phyloP scores from a whole-genome alignment of 2,797 vertebrate genomes.

The Hafferia zeledoni region DNA sequence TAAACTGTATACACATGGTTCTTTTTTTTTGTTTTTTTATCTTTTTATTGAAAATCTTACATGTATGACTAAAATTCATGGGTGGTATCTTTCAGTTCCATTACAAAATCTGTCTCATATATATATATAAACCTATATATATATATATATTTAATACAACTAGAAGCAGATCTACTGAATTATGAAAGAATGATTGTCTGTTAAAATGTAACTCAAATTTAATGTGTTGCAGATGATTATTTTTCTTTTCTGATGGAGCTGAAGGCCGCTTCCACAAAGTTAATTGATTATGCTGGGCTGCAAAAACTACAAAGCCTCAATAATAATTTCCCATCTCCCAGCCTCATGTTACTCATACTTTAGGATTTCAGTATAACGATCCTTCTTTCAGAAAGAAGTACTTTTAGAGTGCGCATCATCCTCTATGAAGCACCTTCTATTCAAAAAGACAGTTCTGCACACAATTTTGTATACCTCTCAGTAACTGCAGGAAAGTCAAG shows the following conservation, averaged over 20 bases:
- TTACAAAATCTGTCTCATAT: constrained; percentile 65
- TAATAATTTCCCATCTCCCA: background rate
- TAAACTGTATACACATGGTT: background rate
- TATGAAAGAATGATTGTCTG: constrained; percentile 68
- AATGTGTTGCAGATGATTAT: constrained; percentile 22
- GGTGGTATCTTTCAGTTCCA: constrained; percentile 46
- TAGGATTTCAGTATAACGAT: background rate
- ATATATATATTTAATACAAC: constrained; percentile 56
- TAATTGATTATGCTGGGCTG: constrained; percentile 50
- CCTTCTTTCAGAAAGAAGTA: constrained; percentile 34
- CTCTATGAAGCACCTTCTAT: background rate
- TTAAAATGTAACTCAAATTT: constrained; percentile 65
- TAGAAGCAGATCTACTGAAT: constrained; percentile 59
- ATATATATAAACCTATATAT: background rate
- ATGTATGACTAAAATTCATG: constrained; percentile 65
- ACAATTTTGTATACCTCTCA: background rate
- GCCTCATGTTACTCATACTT: background rate
- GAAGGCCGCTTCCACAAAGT: constrained; percentile 76
- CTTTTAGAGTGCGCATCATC: constrained; percentile 24
- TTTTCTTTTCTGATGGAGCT: constrained; percentile 63
- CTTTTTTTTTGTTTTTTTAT: background rate
- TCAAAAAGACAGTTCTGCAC: background rate
- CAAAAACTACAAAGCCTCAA: constrained; percentile 58
- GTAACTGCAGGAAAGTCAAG: background rate
- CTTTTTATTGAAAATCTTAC: constrained; percentile 71